Evolutionary conservation across 2,888 invertebrate species (phyloP).

Genomic region (Xestoiulus laeticollis): DNA sequence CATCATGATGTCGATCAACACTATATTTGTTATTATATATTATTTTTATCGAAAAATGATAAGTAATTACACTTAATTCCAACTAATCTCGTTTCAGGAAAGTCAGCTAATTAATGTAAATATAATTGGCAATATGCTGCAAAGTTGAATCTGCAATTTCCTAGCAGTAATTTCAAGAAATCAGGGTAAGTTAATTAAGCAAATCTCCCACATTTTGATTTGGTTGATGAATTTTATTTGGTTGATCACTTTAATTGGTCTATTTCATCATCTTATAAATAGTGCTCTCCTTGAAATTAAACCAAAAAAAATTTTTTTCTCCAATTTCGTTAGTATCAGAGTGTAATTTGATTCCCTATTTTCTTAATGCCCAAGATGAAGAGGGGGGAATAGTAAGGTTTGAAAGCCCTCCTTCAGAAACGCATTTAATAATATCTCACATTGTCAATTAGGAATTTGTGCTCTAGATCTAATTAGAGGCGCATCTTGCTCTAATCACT

Average conservation of each 20-base stretch:
- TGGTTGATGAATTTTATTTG: too few species aligned
- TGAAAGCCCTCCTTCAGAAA: background rate
- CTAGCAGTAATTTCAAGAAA: too few species aligned
- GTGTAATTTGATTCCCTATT: background rate
- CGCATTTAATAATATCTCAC: constrained; percentile 39
- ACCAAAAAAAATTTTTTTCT: background rate
- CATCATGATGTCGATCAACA: too few species aligned
- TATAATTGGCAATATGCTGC: too few species aligned
- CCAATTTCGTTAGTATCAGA: background rate
- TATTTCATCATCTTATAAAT: background rate
- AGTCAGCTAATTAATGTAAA: too few species aligned
- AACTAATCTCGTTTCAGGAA: too few species aligned
- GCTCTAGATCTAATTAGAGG: constrained; percentile 35
- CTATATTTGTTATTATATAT: too few species aligned
- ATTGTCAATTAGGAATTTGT: constrained; percentile 43
- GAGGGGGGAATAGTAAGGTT: background rate
- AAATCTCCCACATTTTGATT: too few species aligned
- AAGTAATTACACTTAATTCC: too few species aligned
- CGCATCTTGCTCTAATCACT: background rate
- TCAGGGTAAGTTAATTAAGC: too few species aligned
- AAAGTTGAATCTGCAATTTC: too few species aligned
- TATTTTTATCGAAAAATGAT: too few species aligned
- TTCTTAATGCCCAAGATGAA: background rate
- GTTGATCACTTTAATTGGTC: background rate
- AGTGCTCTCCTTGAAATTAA: background rate